Conservation (phyloP, 2,797 vertebrate genomes). For the Telmatherina bonti region DNA sequence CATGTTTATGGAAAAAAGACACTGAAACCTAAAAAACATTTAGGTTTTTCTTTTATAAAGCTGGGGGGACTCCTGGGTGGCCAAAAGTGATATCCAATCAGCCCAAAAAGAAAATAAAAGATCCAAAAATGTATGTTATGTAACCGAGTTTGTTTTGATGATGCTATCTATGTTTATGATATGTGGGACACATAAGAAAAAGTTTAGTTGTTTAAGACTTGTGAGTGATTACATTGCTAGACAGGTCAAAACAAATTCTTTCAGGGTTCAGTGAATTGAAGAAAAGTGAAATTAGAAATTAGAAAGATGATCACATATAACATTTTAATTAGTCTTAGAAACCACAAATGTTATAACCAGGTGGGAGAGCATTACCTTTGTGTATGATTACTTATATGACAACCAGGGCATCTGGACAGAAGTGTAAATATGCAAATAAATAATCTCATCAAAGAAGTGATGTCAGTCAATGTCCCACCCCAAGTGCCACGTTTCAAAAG, state of each 20-base stretch:
- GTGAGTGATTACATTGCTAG: background rate
- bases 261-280: background rate
- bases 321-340: background rate
- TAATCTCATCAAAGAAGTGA: background rate
- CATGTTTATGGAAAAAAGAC: background rate
- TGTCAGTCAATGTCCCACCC: background rate
- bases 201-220: background rate
- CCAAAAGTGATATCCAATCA: background rate
- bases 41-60: background rate
- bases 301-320: background rate
- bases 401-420: too few relatives aligned
- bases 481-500: background rate
- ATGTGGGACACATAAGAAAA: background rate
- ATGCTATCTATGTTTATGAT: background rate
- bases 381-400: background rate
- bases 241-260: background rate
- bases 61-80: background rate
- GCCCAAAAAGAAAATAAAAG: background rate
- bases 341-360: background rate
- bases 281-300: background rate
- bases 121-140: background rate
- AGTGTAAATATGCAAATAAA: background rate
- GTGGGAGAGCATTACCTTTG: background rate
- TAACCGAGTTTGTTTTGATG: background rate
- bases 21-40: slow-evolving; percentile 6